phyloP scores from a whole-genome alignment of 2,113 vertebrate species.

The Neolamprologus sp. region DNA sequence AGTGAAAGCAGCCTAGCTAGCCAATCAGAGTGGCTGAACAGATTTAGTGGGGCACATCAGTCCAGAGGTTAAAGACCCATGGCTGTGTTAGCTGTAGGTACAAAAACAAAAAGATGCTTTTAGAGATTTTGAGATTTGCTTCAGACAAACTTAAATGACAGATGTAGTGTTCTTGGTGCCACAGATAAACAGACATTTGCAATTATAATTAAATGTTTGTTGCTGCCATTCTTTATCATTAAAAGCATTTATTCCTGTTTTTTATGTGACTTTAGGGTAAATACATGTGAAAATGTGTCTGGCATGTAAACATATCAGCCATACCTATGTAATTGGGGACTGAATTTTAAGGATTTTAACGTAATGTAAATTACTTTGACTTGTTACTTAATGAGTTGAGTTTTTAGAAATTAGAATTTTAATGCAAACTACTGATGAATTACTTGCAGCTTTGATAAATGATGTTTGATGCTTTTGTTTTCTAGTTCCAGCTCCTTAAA shows the following conservation, averaged over 20 bases:
- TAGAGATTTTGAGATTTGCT: neutral
- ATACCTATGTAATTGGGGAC: neutral
- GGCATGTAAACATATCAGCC: neutral
- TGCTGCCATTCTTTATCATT: neutral
- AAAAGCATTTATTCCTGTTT: neutral
- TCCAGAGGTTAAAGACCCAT: neutral
- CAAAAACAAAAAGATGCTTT: neutral
- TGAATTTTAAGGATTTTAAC: neutral
- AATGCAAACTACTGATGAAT: neutral
- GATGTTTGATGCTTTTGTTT: neutral
- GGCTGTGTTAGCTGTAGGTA: neutral
- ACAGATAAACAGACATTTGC: neutral
- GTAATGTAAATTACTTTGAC: neutral
- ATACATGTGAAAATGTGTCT: neutral
- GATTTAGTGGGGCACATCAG: conserved; percentile 25
- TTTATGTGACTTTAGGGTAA: neutral
- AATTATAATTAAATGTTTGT: neutral
- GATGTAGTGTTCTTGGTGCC: neutral
- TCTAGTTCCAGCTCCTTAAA: neutral
- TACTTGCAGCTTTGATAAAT: neutral
- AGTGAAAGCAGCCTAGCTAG: conserved; percentile 39
- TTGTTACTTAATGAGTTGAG: neutral
- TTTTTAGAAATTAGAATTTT: neutral
- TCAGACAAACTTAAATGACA: neutral
- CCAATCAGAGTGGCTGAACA: conserved; percentile 41